These are phyloP conservation scores for Camponotus pennsylvanicus DNA, from an alignment of 1,140 invertebrate genomes.

Conservation along the genomic window DNA sequence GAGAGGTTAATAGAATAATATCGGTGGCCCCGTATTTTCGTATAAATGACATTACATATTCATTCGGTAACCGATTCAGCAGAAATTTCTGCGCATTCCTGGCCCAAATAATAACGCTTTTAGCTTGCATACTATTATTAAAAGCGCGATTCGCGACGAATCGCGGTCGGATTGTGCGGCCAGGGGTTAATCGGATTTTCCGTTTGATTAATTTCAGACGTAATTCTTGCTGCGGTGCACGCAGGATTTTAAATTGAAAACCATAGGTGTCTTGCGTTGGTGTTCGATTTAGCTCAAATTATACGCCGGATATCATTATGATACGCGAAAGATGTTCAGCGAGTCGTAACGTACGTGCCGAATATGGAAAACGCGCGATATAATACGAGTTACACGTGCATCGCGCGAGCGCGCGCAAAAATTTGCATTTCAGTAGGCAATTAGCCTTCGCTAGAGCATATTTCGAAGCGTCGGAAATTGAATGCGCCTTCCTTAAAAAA, in stretches of 20 bases:
- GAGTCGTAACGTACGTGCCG: conserved; percentile 7
- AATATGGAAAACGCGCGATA: not conserved
- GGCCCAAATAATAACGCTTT: not conserved
- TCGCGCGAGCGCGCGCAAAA: conserved; percentile 1
- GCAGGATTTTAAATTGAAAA: conserved; percentile 43
- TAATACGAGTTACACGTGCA: not conserved
- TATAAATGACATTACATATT: conserved; percentile 7
- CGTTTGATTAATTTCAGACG: conserved; percentile 48
- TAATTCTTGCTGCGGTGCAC: conserved; percentile 6
- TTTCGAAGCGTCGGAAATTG: not conserved
- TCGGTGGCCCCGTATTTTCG: not conserved
- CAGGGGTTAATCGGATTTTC: conserved; percentile 54
- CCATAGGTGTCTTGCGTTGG: conserved; percentile 20
- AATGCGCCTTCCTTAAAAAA: not conserved
- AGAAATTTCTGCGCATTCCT: conserved; percentile 35
- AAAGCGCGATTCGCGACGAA: conserved; percentile 25
- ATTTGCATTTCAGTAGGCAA: conserved; percentile 10
- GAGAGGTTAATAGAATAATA: not conserved
- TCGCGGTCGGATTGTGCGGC: conserved; percentile 31
- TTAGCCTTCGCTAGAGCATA: not conserved
- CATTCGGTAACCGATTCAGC: conserved; percentile 18
- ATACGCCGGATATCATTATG: conserved; percentile 17
- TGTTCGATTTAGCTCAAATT: conserved; percentile 26
- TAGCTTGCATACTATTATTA: not conserved
- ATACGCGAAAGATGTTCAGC: conserved; percentile 16